Percentiles rank a stretch among this genome's conserved stretches.
Evolutionary conservation across 2,797 vertebrate species (phyloP).

Genomic region (Hyperoplus lanceolatus): DNA sequence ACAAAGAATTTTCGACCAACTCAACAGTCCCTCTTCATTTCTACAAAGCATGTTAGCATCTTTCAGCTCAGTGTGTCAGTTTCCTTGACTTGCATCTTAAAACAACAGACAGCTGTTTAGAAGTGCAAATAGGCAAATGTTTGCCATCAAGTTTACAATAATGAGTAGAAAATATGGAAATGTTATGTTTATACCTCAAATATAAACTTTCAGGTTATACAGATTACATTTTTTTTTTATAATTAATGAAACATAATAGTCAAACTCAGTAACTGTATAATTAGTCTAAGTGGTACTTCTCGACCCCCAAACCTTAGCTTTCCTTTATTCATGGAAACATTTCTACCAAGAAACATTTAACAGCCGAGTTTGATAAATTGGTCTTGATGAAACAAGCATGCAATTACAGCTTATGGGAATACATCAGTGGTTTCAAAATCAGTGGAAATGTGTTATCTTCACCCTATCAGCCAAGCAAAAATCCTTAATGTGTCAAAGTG

Average conservation of each 20-base stretch:
- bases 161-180: no score
- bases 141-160: no score
- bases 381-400: conserved; percentile 55
- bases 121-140: no score
- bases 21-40: no score
- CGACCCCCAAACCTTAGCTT: conserved; percentile 1
- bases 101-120: no score
- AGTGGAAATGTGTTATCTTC: conserved; percentile 14
- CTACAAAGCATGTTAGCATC: no score
- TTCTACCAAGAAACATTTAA: conserved; percentile 42
- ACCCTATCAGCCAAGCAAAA: conserved; percentile 16
- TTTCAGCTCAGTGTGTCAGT: no score
- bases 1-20: no score
- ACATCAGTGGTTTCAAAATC: conserved; percentile 36
- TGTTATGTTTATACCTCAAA: no score
- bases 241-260: not conserved
- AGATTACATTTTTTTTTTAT: no score
- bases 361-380: conserved; percentile 53
- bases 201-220: no score
- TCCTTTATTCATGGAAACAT: conserved; percentile 29
- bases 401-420: conserved; percentile 42
- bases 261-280: not conserved
- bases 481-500: conserved; percentile 44
- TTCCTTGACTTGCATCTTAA: no score
- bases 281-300: not conserved